Evolutionary conservation across 2,888 invertebrate species (phyloP).

Genomic region (Tolmerus cingulatus): DNA sequence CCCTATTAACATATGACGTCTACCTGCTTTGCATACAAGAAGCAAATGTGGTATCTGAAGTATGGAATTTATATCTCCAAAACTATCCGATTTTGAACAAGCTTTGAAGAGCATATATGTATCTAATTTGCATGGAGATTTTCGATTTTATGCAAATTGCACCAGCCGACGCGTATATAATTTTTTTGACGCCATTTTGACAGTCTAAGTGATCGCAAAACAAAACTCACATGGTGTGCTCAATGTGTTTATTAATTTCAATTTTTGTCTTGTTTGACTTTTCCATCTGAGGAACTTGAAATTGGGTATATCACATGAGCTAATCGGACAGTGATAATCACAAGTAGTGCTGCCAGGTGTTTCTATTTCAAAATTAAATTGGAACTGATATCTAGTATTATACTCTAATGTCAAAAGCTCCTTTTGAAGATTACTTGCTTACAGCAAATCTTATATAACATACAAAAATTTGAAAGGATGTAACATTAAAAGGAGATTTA

Average conservation of each 20-base stretch:
- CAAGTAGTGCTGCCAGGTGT: background rate
- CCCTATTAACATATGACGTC: constrained; percentile 11
- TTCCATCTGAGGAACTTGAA: background rate
- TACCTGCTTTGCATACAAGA: background rate
- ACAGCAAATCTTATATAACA: too few relatives aligned
- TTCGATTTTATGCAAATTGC: constrained; percentile 1
- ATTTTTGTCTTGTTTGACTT: background rate
- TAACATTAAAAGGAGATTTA: too few relatives aligned
- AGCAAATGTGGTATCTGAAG: background rate
- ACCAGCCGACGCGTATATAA: background rate
- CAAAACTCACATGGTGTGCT: background rate
- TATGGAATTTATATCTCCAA: background rate
- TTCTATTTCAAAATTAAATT: background rate
- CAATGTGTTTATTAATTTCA: background rate
- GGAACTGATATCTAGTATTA: background rate
- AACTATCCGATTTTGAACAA: background rate
- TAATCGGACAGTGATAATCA: background rate
- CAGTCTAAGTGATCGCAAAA: background rate
- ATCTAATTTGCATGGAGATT: background rate
- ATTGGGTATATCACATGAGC: background rate
- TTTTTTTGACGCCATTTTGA: constrained; percentile 15
- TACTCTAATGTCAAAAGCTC: background rate
- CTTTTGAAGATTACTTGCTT: too few relatives aligned
- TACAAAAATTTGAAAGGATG: too few relatives aligned
- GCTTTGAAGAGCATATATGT: background rate